These are phyloP conservation scores for Rhinogobius similis DNA, from an alignment of 2,113 vertebrate species.

Conservation along the genomic window DNA sequence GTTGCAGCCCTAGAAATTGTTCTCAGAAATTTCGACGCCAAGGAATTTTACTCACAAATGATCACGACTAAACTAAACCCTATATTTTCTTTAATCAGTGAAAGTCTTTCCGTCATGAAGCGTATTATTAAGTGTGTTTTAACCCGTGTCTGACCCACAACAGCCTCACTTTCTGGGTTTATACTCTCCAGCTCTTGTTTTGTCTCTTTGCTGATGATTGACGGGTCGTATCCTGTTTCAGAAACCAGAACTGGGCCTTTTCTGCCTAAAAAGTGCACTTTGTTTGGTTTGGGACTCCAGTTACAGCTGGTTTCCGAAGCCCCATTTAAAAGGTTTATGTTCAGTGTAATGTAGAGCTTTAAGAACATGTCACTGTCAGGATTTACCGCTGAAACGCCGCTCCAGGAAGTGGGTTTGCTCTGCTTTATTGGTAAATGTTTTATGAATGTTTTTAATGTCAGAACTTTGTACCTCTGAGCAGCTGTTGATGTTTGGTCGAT, in stretches of 20 bases:
- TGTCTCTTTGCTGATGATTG: not conserved
- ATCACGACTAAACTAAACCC: too few relatives aligned
- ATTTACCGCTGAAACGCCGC: not conserved
- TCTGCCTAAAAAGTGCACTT: not conserved
- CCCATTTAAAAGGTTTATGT: constrained; percentile 10
- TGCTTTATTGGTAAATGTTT: not conserved
- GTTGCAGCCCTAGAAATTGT: too few relatives aligned
- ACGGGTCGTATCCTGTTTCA: not conserved
- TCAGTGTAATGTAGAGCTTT: not conserved
- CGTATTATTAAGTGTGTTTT: not conserved
- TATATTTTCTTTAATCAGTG: too few relatives aligned
- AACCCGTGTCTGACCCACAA: too few relatives aligned
- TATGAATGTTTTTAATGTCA: not conserved
- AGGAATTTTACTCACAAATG: too few relatives aligned
- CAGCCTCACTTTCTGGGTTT: not conserved
- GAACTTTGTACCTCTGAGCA: not conserved
- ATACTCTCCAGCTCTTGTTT: not conserved
- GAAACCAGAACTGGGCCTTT: not conserved
- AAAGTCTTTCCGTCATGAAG: not conserved
- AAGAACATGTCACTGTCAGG: not conserved
- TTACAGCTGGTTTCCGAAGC: constrained; percentile 10
- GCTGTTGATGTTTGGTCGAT: not conserved
- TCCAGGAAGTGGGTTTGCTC: not conserved
- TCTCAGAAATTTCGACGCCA: too few relatives aligned
- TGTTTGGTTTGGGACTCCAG: not conserved